Percentiles rank a stretch among this genome's conserved stretches.
Evolutionary conservation across 2,113 vertebrate genomes (phyloP).

Genomic region (Poicephalus gulielmi): DNA sequence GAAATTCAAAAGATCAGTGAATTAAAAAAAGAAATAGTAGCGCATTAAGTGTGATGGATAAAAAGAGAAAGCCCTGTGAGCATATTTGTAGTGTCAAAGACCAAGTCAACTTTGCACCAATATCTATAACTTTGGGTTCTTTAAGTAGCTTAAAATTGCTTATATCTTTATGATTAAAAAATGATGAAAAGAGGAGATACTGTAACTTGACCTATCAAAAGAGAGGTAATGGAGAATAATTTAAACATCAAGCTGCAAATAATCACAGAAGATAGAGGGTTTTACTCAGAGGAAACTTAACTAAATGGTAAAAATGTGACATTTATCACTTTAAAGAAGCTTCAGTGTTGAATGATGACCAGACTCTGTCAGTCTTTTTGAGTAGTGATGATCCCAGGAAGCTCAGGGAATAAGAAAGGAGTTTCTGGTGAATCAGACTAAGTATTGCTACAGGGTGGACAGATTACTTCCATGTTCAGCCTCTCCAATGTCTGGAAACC

Average conservation of each 20-base stretch:
- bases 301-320: not conserved
- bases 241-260: not conserved
- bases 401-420: conserved; percentile 22
- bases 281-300: not conserved
- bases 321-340: conserved; percentile 42
- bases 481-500: conserved; percentile 22
- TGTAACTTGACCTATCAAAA: not conserved
- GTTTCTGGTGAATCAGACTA: conserved; percentile 21
- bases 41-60: not conserved
- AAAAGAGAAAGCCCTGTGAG: not conserved
- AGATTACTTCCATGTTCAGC: conserved; percentile 21
- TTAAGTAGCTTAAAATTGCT: not conserved
- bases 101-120: not conserved
- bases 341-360: not conserved
- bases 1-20: not conserved
- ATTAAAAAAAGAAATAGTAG: not conserved
- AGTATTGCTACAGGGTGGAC: not conserved
- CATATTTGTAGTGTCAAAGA: not conserved
- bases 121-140: not conserved
- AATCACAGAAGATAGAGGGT: not conserved
- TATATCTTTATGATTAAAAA: not conserved
- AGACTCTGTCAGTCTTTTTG: conserved; percentile 39
- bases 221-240: not conserved
- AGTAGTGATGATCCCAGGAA: conserved; percentile 51
- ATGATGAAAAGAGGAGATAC: not conserved